These are phyloP conservation scores for Otolemur garnettii DNA, from an alignment of 2,113 vertebrate species.

Conservation along the genomic window DNA sequence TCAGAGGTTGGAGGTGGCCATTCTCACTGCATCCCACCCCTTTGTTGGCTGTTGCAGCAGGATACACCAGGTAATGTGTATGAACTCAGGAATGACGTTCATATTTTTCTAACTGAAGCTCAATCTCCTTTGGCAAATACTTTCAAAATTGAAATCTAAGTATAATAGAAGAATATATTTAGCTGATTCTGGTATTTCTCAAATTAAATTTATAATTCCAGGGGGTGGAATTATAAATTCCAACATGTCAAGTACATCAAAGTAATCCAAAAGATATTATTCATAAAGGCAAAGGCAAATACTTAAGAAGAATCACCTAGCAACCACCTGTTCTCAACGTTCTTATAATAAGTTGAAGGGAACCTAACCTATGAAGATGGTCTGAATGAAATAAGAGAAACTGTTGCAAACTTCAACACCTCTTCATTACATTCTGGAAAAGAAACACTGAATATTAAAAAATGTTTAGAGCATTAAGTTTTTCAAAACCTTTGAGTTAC, in stretches of 20 bases:
- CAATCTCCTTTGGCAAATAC: conserved; percentile 19
- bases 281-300: not conserved
- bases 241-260: not conserved
- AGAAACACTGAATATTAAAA: conserved; percentile 14
- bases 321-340: not conserved
- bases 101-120: not conserved
- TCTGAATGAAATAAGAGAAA: conserved; percentile 29
- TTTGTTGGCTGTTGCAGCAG: not conserved
- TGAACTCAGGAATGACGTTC: not conserved
- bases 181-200: conserved; percentile 33
- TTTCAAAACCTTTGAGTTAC: conserved; percentile 23
- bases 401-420: not conserved
- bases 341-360: not conserved
- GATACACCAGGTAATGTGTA: not conserved
- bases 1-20: not conserved
- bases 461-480: not conserved
- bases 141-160: conserved; percentile 9
- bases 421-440: conserved; percentile 2
- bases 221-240: not conserved
- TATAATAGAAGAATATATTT: not conserved
- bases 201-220: conserved; percentile 26
- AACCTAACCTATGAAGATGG: not conserved
- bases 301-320: conserved; percentile 12
- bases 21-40: not conserved
- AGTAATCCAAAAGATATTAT: not conserved